Percentiles rank a stretch among this genome's conserved stretches.
These are phyloP conservation scores for Hybos culiciformis DNA, from an alignment of 2,888 invertebrate genomes.

Conservation along the genomic window DNA sequence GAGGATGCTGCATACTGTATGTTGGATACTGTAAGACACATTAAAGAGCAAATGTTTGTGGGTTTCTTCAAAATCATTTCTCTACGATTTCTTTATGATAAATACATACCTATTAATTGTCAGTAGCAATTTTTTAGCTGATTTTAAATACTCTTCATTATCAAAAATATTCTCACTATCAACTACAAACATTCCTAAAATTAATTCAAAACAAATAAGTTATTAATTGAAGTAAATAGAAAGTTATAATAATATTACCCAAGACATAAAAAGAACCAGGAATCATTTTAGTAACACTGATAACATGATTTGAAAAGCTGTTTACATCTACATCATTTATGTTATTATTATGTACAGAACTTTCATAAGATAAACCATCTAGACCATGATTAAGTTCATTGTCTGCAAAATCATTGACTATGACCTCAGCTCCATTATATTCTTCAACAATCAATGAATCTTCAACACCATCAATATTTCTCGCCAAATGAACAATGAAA, in stretches of 20 bases:
- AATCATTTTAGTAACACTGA: conserved; percentile 77
- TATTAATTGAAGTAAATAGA: too few relatives aligned
- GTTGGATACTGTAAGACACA: too few relatives aligned
- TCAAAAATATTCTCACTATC: conserved; percentile 48
- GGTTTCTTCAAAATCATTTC: too few relatives aligned
- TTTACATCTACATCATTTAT: conserved; percentile 21
- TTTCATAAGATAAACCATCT: conserved; percentile 1
- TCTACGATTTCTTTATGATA: too few relatives aligned
- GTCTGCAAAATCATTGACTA: conserved; percentile 14
- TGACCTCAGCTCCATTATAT: conserved; percentile 18
- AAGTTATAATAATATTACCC: conserved; percentile 34
- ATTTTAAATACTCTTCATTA: conserved; percentile 6
- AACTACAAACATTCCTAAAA: conserved; percentile 52
- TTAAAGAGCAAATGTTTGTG: too few relatives aligned
- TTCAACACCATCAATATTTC: conserved; percentile 47
- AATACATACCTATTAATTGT: conserved; percentile 12
- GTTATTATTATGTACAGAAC: conserved; percentile 23
- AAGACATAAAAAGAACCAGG: conserved; percentile 80
- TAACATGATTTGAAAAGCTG: conserved; percentile 55
- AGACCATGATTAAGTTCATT: not conserved
- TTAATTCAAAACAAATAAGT: not conserved
- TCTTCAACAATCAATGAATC: conserved; percentile 20
- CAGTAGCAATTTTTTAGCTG: conserved; percentile 10
- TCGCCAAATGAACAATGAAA: conserved; percentile 64
- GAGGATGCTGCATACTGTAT: too few relatives aligned